Conservation (phyloP, 1,140 invertebrate species). For the Musca domestica region DNA sequence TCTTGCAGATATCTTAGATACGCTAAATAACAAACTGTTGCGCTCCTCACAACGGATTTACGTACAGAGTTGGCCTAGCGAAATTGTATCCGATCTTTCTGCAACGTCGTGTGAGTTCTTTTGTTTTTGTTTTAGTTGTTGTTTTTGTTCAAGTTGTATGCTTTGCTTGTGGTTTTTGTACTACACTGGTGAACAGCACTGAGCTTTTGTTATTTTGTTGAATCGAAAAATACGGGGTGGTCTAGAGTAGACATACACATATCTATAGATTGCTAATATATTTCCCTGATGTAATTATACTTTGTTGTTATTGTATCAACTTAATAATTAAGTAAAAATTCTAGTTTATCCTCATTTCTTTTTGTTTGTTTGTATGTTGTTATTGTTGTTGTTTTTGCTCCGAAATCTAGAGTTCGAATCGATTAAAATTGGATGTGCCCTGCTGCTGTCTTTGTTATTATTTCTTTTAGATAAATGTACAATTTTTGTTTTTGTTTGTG, state of each 20-base stretch:
- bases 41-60: too few relatives aligned
- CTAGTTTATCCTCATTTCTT: neutral
- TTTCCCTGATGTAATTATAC: conserved; percentile 19
- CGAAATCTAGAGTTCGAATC: conserved; percentile 16
- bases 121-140: conserved; percentile 21
- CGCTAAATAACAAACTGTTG: too few relatives aligned
- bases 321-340: conserved; percentile 20
- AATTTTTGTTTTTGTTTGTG: conserved; percentile 4
- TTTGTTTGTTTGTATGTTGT: conserved; percentile 9
- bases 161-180: conserved; percentile 27
- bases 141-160: conserved; percentile 18
- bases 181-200: conserved; percentile 36
- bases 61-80: too few relatives aligned
- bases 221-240: too few relatives aligned
- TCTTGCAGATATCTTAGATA: too few relatives aligned
- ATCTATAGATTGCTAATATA: conserved; percentile 11
- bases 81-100: too few relatives aligned
- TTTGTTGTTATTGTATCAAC: conserved; percentile 1
- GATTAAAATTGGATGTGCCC: neutral
- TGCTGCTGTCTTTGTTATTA: neutral
- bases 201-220: conserved; percentile 23
- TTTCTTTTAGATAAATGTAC: conserved; percentile 36
- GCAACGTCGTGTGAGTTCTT: neutral
- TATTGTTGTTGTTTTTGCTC: conserved; percentile 11
- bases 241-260: too few relatives aligned